phyloP scores from a whole-genome alignment of 64 coral and sea anemone species.

The Montipora sp. region DNA sequence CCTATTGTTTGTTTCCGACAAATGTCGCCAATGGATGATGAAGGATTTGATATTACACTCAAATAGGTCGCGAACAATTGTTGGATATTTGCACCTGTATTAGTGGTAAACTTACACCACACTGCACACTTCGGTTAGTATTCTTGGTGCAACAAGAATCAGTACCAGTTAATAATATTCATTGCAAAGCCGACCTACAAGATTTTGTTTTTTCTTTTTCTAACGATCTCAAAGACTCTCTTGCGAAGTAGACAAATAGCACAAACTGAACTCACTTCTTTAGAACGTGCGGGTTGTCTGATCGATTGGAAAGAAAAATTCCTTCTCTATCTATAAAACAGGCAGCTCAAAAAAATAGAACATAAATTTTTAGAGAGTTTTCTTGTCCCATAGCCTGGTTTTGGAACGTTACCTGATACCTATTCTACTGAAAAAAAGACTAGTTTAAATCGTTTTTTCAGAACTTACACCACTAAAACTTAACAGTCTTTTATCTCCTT shows the following conservation, averaged over 20 bases:
- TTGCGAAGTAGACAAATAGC: too few species aligned
- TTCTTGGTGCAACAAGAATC: too few species aligned
- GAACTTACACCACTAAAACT: neutral
- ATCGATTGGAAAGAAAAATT: neutral
- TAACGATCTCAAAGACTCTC: neutral
- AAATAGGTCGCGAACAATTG: neutral
- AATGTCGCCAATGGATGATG: neutral
- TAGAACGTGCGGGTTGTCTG: neutral
- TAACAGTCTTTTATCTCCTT: neutral
- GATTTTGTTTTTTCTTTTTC: too few species aligned
- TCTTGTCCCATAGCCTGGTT: neutral
- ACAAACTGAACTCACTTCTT: neutral
- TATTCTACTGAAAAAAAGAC: neutral
- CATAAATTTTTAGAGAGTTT: neutral
- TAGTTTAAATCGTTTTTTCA: neutral
- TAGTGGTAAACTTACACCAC: too few species aligned
- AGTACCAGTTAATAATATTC: too few species aligned
- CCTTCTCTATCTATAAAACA: neutral
- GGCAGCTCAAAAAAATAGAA: neutral
- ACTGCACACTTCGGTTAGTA: too few species aligned
- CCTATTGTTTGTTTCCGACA: neutral
- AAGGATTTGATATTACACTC: neutral
- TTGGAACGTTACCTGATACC: neutral
- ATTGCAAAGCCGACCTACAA: too few species aligned
- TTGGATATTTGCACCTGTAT: neutral